Conservation (phyloP, 2,113 vertebrate species). For the Trogon melanurus region DNA sequence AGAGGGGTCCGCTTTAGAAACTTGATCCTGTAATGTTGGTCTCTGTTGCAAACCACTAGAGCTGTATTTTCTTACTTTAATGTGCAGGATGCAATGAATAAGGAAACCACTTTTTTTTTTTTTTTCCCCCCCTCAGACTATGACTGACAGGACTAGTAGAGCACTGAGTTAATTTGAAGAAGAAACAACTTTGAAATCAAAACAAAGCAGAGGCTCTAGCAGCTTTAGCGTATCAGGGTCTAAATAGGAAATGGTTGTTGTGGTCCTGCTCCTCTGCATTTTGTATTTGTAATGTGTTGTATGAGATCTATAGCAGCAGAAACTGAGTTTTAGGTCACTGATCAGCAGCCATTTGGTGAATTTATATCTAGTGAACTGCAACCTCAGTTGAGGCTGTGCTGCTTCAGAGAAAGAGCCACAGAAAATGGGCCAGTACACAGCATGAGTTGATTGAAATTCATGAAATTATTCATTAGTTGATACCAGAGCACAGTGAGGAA, state of each 20-base stretch:
- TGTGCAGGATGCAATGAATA: not conserved
- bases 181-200: not conserved
- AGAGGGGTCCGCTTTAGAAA: not conserved
- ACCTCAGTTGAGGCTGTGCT: not conserved
- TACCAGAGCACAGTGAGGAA: not conserved
- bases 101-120: not conserved
- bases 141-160: not conserved
- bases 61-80: not conserved
- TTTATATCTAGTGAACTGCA: not conserved
- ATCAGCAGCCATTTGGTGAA: not conserved
- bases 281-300: not conserved
- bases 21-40: accelerated
- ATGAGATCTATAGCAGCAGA: not conserved
- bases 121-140: not conserved
- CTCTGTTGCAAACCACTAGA: not conserved
- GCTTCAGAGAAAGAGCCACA: not conserved
- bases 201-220: not conserved
- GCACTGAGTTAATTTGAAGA: not conserved
- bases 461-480: slow-evolving; percentile 25
- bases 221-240: not conserved
- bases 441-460: not conserved
- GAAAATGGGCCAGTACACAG: slow-evolving; percentile 38
- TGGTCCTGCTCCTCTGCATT: not conserved
- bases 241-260: not conserved
- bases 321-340: not conserved